These are phyloP conservation scores for Rhimphoctona megacephalus DNA, from an alignment of 2,888 invertebrate genomes.

Conservation along the genomic window DNA sequence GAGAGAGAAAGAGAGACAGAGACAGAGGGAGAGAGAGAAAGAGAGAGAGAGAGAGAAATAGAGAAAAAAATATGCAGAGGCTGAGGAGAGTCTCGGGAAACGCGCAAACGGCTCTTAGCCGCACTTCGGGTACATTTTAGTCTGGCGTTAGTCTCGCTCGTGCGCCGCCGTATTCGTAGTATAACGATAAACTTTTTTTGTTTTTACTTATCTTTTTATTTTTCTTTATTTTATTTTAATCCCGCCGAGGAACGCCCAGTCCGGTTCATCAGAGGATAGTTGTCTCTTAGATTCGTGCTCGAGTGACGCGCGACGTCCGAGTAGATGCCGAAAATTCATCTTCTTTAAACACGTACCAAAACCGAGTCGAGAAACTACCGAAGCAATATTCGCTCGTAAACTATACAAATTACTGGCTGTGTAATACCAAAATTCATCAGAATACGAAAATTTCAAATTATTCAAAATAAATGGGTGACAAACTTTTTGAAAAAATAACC, in stretches of 20 bases:
- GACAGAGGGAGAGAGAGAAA: no score
- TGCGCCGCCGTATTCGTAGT: conserved; percentile 79
- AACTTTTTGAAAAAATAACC: background rate
- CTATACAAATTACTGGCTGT: conserved; percentile 17
- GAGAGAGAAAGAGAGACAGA: conserved; percentile 77
- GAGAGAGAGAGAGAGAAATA: conserved; percentile 79
- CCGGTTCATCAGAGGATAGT: conserved; percentile 42
- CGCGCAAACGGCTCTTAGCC: conserved; percentile 81
- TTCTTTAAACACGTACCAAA: conserved; percentile 23
- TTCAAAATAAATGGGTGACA: background rate
- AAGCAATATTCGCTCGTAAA: no score
- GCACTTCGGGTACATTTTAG: conserved; percentile 81
- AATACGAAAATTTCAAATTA: conserved; percentile 2
- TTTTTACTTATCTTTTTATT: background rate
- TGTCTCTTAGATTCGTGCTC: conserved; percentile 35
- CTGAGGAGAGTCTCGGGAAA: conserved; percentile 73
- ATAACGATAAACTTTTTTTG: conserved; percentile 76
- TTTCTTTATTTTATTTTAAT: conserved; percentile 11
- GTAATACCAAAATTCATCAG: conserved; percentile 2
- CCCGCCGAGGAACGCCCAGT: conserved; percentile 68
- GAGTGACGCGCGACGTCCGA: conserved; percentile 31
- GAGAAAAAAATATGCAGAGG: conserved; percentile 72
- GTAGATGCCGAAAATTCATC: conserved; percentile 35
- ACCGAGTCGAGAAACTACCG: background rate
- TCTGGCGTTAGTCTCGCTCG: conserved; percentile 81